Base-by-base conservation (phyloP, 2,888 invertebrate species). In the Drosophila melanosoma region DNA sequence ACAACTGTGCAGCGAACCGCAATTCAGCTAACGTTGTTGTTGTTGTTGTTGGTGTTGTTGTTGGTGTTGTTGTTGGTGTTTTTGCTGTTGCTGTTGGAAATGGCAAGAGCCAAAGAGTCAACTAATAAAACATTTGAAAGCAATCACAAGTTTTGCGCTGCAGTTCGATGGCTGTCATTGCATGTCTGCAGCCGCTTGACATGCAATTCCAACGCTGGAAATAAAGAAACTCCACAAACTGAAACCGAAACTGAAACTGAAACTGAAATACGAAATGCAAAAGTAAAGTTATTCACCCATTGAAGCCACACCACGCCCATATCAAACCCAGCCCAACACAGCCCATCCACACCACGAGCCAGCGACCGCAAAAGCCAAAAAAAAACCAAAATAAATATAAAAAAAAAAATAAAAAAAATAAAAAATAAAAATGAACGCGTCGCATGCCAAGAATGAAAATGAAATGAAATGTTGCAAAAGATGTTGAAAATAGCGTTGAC, bases 401-500 rank as follows among this genome's bases (percentile, higher is more conserved):
- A 57, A 15, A 48, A 35, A 57, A 53, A 70, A 49, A 63, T 61
- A 59, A 62, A 57, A 15, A 48, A 35, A 26, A 36, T 52, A 33
- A n/a, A 17, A 49, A 23, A 64, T 58, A 23, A 36, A 58, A 29
- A 29, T 1, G 7, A 42, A 23, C 63, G 51, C 56, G 63, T 57
- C 51, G 76, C 69, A 69, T 85, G 82, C 77, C 88, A 79, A 80
- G 80, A 87, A 81, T 79, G 76, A 86, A 88, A 86, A 76, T 70
- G 78, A 88, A 87, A 87, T 83, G 83, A 87, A 87, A 88, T 88
- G 88, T 81, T 88, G 60, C 67, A 78, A 88, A 87, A 87, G 84
- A 87, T 87, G 87, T 78, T 83, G 89, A 88, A 84, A 87, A 86
- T 81, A 81, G 81, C 87, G 87, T 89, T 89, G 87, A 87, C 87